Conservation (phyloP, 2,888 invertebrate species). For the Mythimna vitellina region DNA sequence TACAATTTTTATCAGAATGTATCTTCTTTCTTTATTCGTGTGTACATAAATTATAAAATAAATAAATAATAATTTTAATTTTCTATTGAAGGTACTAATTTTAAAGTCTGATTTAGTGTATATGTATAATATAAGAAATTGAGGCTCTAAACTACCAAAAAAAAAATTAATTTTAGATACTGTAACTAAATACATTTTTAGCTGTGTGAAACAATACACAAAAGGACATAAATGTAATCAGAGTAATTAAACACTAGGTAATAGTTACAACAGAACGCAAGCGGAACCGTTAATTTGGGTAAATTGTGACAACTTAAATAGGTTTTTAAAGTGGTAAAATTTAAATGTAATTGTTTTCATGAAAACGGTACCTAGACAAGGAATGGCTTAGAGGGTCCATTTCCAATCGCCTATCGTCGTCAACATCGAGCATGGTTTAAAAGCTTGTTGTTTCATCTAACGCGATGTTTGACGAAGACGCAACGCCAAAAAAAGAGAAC, state of each 20-base stretch:
- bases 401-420: too few relatives aligned
- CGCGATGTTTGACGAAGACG: too few relatives aligned
- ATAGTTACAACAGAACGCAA: background rate
- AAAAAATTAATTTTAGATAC: constrained; percentile 29
- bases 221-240: constrained; percentile 13
- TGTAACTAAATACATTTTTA: constrained; percentile 25
- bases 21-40: too few relatives aligned
- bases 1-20: too few relatives aligned
- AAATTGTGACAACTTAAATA: background rate
- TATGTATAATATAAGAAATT: too few relatives aligned
- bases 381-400: background rate
- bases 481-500: too few relatives aligned
- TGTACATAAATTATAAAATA: too few relatives aligned
- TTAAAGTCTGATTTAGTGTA: too few relatives aligned
- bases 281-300: background rate
- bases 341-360: background rate
- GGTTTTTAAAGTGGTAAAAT: background rate
- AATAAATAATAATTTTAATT: too few relatives aligned
- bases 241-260: constrained; percentile 3
- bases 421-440: too few relatives aligned
- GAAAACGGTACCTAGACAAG: background rate
- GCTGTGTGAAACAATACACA: constrained; percentile 10
- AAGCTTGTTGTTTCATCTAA: too few relatives aligned
- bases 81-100: background rate
- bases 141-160: background rate